Evolutionary conservation across 2,888 invertebrate species (phyloP).

Genomic region (Glomeris marginata): DNA sequence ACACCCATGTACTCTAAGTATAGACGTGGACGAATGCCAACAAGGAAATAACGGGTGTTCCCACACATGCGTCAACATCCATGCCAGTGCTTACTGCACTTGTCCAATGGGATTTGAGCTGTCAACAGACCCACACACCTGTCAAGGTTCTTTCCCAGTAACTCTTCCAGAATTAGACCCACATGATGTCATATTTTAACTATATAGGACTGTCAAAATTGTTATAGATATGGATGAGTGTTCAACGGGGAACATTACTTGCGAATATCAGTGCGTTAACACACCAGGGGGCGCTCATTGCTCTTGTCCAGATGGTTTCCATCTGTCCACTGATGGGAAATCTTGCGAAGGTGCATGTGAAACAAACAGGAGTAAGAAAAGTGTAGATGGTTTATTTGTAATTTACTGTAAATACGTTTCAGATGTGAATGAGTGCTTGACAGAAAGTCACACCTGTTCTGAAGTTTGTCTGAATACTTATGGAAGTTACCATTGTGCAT

Average conservation of each 20-base stretch:
- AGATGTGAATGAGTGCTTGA: slow-evolving; percentile 20
- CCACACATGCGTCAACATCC: slow-evolving; percentile 23
- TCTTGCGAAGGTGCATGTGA: slow-evolving; percentile 24
- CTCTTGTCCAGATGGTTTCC: slow-evolving; percentile 37
- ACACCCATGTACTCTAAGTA: neutral
- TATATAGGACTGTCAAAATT: neutral
- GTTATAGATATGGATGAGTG: slow-evolving; percentile 8
- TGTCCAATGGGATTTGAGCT: slow-evolving; percentile 38
- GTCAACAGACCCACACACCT: slow-evolving; percentile 24
- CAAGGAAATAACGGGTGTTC: slow-evolving; percentile 33
- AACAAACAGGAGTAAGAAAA: no score
- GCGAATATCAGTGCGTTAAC: slow-evolving; percentile 29
- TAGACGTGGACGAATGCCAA: slow-evolving; percentile 6
- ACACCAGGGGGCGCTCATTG: slow-evolving; percentile 33
- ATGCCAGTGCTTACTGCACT: slow-evolving; percentile 34
- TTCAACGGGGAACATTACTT: slow-evolving; percentile 26
- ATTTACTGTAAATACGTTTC: slow-evolving; percentile 15
- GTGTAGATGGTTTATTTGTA: no score
- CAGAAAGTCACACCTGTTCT: slow-evolving; percentile 12
- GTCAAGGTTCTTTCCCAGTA: slow-evolving; percentile 17
- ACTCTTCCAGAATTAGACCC: neutral
- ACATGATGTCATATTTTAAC: neutral
- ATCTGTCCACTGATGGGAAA: slow-evolving; percentile 27
- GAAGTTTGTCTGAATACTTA: slow-evolving; percentile 20
- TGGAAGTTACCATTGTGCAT: slow-evolving; percentile 20